A percentile compares a stretch with the other conserved stretches of the same genome.
phyloP scores from a whole-genome alignment of 2,888 invertebrate genomes.

The Phasia obesa region DNA sequence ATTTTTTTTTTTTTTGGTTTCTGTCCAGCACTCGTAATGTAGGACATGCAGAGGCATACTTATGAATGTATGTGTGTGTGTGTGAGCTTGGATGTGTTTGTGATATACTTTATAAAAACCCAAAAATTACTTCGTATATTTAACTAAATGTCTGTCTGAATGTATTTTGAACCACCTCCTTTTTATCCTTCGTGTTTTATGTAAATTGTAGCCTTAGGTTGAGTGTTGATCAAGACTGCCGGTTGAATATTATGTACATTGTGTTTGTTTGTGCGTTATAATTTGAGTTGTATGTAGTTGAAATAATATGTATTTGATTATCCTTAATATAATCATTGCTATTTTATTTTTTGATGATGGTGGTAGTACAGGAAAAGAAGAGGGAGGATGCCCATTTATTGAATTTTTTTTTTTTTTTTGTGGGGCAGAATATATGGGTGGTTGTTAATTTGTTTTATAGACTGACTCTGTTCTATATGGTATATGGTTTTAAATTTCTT shows the following conservation, averaged over 20 bases:
- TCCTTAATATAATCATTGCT: slow-evolving; percentile 54
- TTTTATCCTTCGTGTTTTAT: slow-evolving; percentile 4
- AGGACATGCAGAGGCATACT: neutral
- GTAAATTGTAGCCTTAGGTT: slow-evolving; percentile 17
- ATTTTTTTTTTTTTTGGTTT: slow-evolving; percentile 17
- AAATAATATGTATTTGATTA: slow-evolving; percentile 66
- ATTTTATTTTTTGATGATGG: slow-evolving; percentile 15
- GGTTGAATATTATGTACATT: neutral
- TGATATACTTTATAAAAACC: neutral
- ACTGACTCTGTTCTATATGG: slow-evolving; percentile 19
- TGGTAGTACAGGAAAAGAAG: neutral
- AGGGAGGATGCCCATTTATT: neutral
- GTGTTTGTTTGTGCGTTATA: neutral
- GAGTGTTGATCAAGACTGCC: slow-evolving; percentile 6
- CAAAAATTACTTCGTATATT: neutral
- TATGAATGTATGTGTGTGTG: neutral
- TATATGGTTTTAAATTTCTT: slow-evolving; percentile 47
- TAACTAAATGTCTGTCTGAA: neutral
- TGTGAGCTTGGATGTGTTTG: neutral
- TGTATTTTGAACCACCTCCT: slow-evolving; percentile 17
- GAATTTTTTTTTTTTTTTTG: neutral
- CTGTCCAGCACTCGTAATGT: neutral
- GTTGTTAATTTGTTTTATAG: slow-evolving; percentile 8
- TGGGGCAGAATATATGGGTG: neutral
- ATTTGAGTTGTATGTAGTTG: slow-evolving; percentile 20